Conservation (phyloP, 2,888 invertebrate species). For the Caenorhabditis sinica region DNA sequence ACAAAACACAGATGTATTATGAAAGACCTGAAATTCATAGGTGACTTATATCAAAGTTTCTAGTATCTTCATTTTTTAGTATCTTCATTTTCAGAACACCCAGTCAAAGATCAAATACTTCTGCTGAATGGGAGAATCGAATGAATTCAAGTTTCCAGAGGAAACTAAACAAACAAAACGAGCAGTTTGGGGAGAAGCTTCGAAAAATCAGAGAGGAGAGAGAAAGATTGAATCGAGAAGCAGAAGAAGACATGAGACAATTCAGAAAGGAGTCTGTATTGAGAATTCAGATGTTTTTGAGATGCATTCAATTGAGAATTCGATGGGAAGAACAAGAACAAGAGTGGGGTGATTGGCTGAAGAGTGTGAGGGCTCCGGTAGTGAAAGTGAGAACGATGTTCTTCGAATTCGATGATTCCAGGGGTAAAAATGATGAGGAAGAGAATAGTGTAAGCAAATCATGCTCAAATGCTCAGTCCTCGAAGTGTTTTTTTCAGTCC, state of each 20-base stretch:
- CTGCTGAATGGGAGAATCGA: not conserved
- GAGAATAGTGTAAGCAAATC: conserved; percentile 11
- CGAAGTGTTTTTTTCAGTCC: conserved; percentile 15
- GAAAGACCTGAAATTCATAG: not conserved
- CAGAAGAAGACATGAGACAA: conserved; percentile 17
- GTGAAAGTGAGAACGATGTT: conserved; percentile 19
- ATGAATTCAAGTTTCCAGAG: conserved; percentile 16
- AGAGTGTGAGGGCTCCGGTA: conserved; percentile 7
- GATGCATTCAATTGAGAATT: conserved; percentile 18
- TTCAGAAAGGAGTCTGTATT: conserved; percentile 10
- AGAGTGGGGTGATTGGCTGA: conserved; percentile 32
- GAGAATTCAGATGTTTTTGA: conserved; percentile 24
- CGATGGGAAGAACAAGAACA: conserved; percentile 43
- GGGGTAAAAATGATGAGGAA: not conserved
- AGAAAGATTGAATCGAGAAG: conserved; percentile 10
- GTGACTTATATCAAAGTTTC: not conserved
- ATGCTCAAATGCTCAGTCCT: not conserved
- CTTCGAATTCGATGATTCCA: not conserved
- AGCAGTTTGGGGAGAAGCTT: conserved; percentile 3
- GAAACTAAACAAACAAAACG: conserved; percentile 30
- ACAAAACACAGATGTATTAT: no score
- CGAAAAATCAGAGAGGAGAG: conserved; percentile 10
- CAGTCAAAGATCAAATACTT: not conserved
- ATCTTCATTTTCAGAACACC: not conserved
- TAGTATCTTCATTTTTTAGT: not conserved